These are phyloP conservation scores for Ypsolopha sequella DNA, from an alignment of 2,888 invertebrate genomes.

Conservation along the genomic window DNA sequence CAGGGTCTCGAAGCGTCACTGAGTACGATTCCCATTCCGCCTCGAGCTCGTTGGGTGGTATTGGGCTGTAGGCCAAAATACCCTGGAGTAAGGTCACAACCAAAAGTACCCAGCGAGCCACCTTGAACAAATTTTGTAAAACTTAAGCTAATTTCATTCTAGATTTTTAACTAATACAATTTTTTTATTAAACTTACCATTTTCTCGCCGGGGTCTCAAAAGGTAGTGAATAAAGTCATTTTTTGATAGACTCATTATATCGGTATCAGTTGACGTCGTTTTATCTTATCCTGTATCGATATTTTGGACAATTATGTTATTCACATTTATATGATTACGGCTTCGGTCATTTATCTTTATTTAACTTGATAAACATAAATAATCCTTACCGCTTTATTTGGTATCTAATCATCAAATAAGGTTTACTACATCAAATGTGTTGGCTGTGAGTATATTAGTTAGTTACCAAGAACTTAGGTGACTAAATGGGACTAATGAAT, in stretches of 20 bases:
- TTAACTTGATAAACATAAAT: neutral
- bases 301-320: neutral
- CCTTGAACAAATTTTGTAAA: slow-evolving; percentile 20
- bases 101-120: slow-evolving; percentile 35
- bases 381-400: neutral
- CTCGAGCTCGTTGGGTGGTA: slow-evolving; percentile 27
- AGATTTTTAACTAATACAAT: too few relatives aligned
- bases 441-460: too few relatives aligned
- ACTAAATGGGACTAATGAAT: too few relatives aligned
- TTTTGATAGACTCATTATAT: neutral
- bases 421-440: too few relatives aligned
- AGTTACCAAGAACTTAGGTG: too few relatives aligned
- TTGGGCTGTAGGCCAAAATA: slow-evolving; percentile 31
- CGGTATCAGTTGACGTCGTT: neutral
- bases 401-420: neutral
- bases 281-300: neutral
- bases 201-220: slow-evolving; percentile 24
- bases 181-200: slow-evolving; percentile 35
- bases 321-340: neutral
- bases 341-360: neutral
- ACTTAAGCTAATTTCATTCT: too few relatives aligned
- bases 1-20: slow-evolving; percentile 27
- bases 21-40: slow-evolving; percentile 44
- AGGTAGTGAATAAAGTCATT: neutral
- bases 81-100: slow-evolving; percentile 38